These are phyloP conservation scores for Azorinus chamasolen DNA, from an alignment of 2,888 invertebrate genomes.

Conservation along the genomic window DNA sequence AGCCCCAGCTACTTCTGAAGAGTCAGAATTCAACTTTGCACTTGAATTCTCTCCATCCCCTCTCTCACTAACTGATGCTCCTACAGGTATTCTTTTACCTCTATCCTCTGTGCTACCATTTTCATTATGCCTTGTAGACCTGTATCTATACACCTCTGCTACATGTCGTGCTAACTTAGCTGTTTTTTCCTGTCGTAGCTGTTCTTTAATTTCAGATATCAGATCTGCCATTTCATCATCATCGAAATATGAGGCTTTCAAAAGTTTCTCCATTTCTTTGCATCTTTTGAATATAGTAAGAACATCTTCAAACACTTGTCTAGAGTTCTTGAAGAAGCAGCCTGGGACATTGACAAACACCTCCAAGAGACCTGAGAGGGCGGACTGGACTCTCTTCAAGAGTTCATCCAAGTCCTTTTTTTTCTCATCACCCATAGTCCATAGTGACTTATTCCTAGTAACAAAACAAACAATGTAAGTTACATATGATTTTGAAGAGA, in stretches of 20 bases:
- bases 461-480: too few species aligned
- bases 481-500: neutral
- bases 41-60: too few species aligned
- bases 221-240: conserved; percentile 75
- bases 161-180: conserved; percentile 74
- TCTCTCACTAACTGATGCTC: neutral
- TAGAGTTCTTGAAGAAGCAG: conserved; percentile 54
- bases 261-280: conserved; percentile 79
- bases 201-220: conserved; percentile 73
- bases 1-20: conserved; percentile 1
- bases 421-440: conserved; percentile 59
- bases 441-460: neutral
- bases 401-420: conserved; percentile 77
- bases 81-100: neutral
- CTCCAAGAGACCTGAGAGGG: conserved; percentile 72
- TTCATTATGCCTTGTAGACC: conserved; percentile 10
- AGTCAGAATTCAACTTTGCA: too few species aligned
- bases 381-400: conserved; percentile 70
- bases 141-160: conserved; percentile 51
- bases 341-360: conserved; percentile 64
- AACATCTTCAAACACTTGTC: conserved; percentile 75
- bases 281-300: conserved; percentile 79
- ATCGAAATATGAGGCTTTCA: conserved; percentile 79
- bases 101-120: neutral
- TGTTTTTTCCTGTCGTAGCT: conserved; percentile 74